Evolutionary conservation across 2,113 vertebrate genomes (phyloP), one percentile per base, ranked within the genome.

Genomic region (Anhinga anhinga): DNA sequence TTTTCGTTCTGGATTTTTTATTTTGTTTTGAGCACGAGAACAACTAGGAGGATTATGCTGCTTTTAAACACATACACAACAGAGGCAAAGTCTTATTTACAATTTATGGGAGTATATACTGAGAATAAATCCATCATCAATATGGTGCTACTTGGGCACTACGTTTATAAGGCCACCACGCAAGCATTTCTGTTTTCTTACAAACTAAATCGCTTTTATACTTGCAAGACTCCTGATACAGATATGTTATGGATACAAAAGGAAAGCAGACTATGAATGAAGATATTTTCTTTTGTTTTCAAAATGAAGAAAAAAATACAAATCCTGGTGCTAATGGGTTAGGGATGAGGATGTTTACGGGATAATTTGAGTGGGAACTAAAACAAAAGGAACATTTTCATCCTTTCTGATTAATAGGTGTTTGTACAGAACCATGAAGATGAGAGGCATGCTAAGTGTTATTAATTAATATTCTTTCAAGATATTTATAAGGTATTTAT

Each of bases 401-500:
- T 80, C 80, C 47, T 91, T 84, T 97, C 55, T 95, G 86, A 95
- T 95, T 93, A 93, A 94, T 63, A 73, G 55, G 10, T 95, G 76
- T 86, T 94, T 96, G 91, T 67, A 76, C 53, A 88, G 36, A 45
- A 66, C 40, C 49, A 10, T 32, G 66, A 86, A 86, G 93, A 97
- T 94, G 69, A 92, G 66, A 95, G 56, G 38, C 34, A 44, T 8
- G 15, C 49, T 97, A 96, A 96, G 95, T 91, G 88, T 79, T 95
- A 97, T 82, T 82, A 81, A 98, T 95, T 91, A 82, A 90, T 95
- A 92, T 62, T 94, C 23, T 82, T 94, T 77, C 72, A 53, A 86
- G 19, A 13, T 95, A 96, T 95, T 82, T 94, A 72, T 72, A 80
- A 86, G 59, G 34, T 95, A 92, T 90, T 71, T 90, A 76, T 61